Percentiles rank a stretch among this genome's conserved stretches.
Conservation (phyloP, 2,113 vertebrate species). For the Antechinus stuartii region DNA sequence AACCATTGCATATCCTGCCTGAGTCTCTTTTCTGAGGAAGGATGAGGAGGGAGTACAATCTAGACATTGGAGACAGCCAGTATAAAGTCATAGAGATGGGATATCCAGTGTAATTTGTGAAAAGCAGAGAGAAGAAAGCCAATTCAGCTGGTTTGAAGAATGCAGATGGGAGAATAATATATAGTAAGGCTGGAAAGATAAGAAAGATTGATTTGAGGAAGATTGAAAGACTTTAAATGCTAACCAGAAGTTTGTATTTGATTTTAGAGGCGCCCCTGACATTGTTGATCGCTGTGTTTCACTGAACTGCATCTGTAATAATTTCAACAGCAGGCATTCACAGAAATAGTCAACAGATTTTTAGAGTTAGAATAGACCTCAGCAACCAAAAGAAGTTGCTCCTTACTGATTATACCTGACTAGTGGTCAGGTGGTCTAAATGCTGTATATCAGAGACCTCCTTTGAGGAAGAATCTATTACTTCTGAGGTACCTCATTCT, state of each 20-base stretch:
- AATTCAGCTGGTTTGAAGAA: not conserved
- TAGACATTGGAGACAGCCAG: not conserved
- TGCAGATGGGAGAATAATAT: not conserved
- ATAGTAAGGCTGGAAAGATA: not conserved
- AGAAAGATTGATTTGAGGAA: not conserved
- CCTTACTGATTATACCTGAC: not conserved
- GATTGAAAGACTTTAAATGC: not conserved
- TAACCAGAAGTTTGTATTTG: not conserved
- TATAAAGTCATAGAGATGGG: not conserved
- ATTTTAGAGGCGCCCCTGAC: not conserved
- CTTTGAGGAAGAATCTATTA: not conserved
- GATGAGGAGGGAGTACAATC: not conserved
- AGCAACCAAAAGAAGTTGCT: not conserved
- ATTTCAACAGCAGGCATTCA: not conserved
- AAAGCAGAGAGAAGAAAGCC: not conserved
- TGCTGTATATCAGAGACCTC: not conserved
- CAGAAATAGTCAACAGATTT: not conserved
- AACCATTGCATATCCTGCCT: not conserved
- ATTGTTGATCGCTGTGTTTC: not conserved
- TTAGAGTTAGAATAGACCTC: not conserved
- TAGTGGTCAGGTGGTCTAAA: not conserved
- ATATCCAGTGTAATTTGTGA: not conserved
- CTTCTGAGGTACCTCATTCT: not conserved
- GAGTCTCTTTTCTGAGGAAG: not conserved
- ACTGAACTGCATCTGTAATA: not conserved